phyloP scores from a whole-genome alignment of 2,888 invertebrate genomes.

The Oscheius sp. region DNA sequence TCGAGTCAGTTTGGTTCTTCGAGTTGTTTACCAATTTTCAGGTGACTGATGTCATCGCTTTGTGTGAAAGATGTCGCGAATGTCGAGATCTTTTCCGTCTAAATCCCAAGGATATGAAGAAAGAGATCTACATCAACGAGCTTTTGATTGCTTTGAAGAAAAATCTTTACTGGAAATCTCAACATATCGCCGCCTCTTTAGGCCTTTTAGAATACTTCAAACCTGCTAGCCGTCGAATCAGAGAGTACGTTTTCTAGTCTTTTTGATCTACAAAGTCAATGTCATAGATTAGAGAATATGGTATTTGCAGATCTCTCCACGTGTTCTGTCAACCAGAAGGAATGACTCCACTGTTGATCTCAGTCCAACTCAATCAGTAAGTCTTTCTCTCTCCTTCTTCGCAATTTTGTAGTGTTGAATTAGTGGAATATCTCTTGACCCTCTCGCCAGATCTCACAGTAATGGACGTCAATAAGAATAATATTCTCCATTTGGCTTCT shows the following conservation, averaged over 20 bases:
- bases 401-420: constrained; percentile 38
- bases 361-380: constrained; percentile 22
- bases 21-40: constrained; percentile 14
- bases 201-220: constrained; percentile 44
- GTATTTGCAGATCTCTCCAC: background rate
- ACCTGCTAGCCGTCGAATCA: background rate
- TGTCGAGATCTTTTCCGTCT: constrained; percentile 42
- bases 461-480: constrained; percentile 89
- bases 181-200: constrained; percentile 43
- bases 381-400: background rate
- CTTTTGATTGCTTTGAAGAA: constrained; percentile 42
- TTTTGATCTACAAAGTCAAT: too few species aligned
- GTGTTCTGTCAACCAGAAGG: background rate
- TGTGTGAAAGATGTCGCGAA: constrained; percentile 52
- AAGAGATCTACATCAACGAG: constrained; percentile 34
- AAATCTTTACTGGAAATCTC: constrained; percentile 50
- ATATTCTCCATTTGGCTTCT: constrained; percentile 50
- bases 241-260: background rate
- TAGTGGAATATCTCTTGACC: constrained; percentile 56
- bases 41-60: constrained; percentile 46
- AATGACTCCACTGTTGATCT: background rate
- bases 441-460: constrained; percentile 87
- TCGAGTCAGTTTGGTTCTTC: constrained; percentile 30
- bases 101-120: constrained; percentile 30
- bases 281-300: too few species aligned